Percentiles rank a stretch among this genome's conserved stretches.
Conservation (phyloP, 2,797 vertebrate species). For the Gallinago stenura region DNA sequence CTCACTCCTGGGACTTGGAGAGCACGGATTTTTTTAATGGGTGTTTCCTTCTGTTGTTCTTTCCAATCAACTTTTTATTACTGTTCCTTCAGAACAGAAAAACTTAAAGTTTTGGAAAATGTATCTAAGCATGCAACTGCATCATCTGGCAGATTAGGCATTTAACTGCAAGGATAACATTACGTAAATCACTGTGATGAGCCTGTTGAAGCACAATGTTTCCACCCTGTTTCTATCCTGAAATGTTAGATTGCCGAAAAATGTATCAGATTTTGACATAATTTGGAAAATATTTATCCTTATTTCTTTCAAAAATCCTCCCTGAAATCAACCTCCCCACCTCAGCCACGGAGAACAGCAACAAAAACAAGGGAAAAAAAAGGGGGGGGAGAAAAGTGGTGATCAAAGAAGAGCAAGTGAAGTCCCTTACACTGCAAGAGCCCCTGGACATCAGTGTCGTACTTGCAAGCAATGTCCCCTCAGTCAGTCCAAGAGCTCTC, state of each 20-base stretch:
- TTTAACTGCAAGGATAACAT: conserved; percentile 18
- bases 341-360: background rate
- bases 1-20: background rate
- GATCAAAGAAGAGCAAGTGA: background rate
- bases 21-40: background rate
- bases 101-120: conserved; percentile 12
- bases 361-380: background rate
- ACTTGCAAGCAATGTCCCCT: background rate
- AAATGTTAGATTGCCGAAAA: background rate
- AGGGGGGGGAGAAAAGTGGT: fast-evolving
- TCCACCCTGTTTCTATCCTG: background rate
- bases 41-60: conserved; percentile 28
- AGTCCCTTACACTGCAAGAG: background rate
- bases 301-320: conserved; percentile 1
- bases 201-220: background rate
- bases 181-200: background rate
- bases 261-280: background rate
- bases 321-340: background rate
- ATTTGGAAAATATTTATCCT: conserved; percentile 27
- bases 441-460: background rate
- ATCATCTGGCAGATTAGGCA: conserved; percentile 27
- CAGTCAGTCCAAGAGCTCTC: background rate
- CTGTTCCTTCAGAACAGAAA: conserved; percentile 19
- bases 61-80: conserved; percentile 6
- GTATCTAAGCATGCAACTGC: conserved; percentile 10